phyloP scores from a whole-genome alignment of 1,140 invertebrate species.

The Polypedilum vanderplanki region DNA sequence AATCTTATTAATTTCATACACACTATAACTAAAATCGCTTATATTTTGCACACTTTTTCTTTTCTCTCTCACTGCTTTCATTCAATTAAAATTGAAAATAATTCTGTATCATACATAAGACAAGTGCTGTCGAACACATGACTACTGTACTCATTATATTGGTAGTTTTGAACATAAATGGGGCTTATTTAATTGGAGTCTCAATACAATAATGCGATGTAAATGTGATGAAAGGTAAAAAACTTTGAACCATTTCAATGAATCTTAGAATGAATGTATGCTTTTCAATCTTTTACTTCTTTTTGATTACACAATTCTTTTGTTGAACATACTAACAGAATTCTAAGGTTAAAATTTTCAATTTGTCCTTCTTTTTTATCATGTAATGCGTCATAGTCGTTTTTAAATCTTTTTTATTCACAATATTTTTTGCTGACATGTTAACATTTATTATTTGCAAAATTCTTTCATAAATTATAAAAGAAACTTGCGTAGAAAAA shows the following conservation, averaged over 20 bases:
- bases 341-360: background rate
- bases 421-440: background rate
- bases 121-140: conserved; percentile 76
- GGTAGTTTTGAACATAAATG: conserved; percentile 67
- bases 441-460: background rate
- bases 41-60: background rate
- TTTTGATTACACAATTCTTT: background rate
- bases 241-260: background rate
- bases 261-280: background rate
- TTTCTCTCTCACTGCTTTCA: background rate
- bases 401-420: background rate
- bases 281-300: background rate
- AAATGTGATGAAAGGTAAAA: conserved; percentile 75
- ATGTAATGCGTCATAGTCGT: background rate
- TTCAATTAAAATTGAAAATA: no score
- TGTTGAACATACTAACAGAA: background rate
- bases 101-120: conserved; percentile 49
- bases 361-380: background rate
- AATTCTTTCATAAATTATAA: background rate
- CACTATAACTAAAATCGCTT: no score
- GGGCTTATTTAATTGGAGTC: conserved; percentile 73
- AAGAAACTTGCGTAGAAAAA: background rate
- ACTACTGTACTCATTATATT: conserved; percentile 75
- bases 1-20: background rate
- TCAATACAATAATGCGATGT: conserved; percentile 81